Evolutionary conservation across 1,140 invertebrate genomes (phyloP).

Genomic region (Lepidurus packardi): DNA sequence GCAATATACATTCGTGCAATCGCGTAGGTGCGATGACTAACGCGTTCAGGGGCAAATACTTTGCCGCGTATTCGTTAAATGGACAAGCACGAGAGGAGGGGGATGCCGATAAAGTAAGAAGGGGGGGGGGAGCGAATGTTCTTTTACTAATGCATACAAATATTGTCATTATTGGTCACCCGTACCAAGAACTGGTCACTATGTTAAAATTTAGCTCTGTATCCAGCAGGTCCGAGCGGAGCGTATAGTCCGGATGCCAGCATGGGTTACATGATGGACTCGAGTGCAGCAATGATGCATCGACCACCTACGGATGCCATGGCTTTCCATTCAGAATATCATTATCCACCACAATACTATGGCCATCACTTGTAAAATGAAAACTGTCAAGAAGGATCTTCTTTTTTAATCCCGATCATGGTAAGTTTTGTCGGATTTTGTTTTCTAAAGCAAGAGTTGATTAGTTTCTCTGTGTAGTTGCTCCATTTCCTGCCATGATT

Average conservation of each 20-base stretch:
- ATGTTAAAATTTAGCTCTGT: conserved; percentile 31
- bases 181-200: conserved; percentile 12
- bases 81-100: background rate
- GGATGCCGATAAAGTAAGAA: background rate
- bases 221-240: conserved; percentile 73
- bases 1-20: background rate
- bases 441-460: background rate
- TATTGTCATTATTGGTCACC: conserved; percentile 19
- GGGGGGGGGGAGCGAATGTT: background rate
- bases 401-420: background rate
- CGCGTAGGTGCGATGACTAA: conserved; percentile 9
- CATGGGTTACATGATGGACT: conserved; percentile 93
- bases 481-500: background rate
- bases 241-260: conserved; percentile 88
- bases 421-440: too few relatives aligned
- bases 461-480: too few relatives aligned
- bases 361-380: conserved; percentile 70
- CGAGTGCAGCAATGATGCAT: conserved; percentile 88
- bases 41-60: background rate
- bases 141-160: background rate
- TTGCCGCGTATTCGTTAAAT: background rate
- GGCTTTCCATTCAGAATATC: conserved; percentile 79
- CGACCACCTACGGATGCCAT: conserved; percentile 79
- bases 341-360: conserved; percentile 84
- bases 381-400: background rate